These are phyloP conservation scores for Ambastaia sidthimunki DNA, from an alignment of 2,797 vertebrate species.

Conservation along the genomic window DNA sequence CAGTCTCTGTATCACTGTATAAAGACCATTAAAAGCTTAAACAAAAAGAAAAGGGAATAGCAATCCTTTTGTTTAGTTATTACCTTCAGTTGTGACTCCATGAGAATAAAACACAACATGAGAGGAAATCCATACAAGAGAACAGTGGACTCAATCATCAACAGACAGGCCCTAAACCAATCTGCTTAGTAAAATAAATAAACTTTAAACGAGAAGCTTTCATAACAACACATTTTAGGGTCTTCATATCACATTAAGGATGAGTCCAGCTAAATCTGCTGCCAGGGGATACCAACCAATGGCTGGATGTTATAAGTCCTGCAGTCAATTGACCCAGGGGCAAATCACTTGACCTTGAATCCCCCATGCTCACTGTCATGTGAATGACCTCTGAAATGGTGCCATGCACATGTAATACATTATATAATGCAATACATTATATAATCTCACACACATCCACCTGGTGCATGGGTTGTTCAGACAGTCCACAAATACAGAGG, in stretches of 20 bases:
- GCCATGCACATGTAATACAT: constrained; percentile 58
- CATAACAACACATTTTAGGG: constrained; percentile 72
- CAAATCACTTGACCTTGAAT: constrained; percentile 79
- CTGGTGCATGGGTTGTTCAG: background rate
- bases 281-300: constrained; percentile 62
- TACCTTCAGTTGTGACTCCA: constrained; percentile 20
- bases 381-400: constrained; percentile 53
- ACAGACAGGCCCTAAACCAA: constrained; percentile 13
- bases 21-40: no score
- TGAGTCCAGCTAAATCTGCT: constrained; percentile 57
- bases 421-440: constrained; percentile 37
- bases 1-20: no score
- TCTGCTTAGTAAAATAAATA: constrained; percentile 51
- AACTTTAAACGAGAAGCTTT: constrained; percentile 49
- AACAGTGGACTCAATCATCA: constrained; percentile 13
- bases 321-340: constrained; percentile 78
- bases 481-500: constrained; percentile 10
- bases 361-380: constrained; percentile 61
- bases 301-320: constrained; percentile 66
- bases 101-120: constrained; percentile 31
- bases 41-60: constrained; percentile 3
- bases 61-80: constrained; percentile 22
- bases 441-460: constrained; percentile 28
- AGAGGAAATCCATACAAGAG: constrained; percentile 46
- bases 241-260: constrained; percentile 71